Conservation (phyloP, 53 echinoderm and acorn worm species). For the Astropecten irregularis region DNA sequence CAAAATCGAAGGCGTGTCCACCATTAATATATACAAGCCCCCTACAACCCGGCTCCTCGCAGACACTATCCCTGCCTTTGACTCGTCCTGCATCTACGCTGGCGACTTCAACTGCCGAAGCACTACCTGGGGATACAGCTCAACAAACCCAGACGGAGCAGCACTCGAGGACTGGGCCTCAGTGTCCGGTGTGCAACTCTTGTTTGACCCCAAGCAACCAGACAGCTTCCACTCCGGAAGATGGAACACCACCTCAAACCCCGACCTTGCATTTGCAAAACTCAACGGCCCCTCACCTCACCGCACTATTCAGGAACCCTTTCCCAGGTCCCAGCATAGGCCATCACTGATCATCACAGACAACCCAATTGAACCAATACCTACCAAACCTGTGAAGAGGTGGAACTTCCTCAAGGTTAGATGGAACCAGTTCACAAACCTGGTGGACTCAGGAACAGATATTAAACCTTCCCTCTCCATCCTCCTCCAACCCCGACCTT, state of each 20-base stretch:
- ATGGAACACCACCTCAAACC: slow-evolving; percentile 51
- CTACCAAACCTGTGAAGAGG: slow-evolving; percentile 40
- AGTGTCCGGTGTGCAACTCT: slow-evolving; percentile 21
- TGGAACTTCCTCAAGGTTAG: slow-evolving; percentile 51
- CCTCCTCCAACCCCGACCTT: too few relatives aligned
- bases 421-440: slow-evolving; percentile 45
- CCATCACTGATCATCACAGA: slow-evolving; percentile 52
- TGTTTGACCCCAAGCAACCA: slow-evolving; percentile 33
- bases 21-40: slow-evolving; percentile 58
- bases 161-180: slow-evolving; percentile 57
- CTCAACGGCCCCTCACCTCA: too few relatives aligned
- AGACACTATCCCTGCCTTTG: slow-evolving; percentile 41
- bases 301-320: too few relatives aligned
- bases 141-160: slow-evolving; percentile 37
- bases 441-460: slow-evolving; percentile 23
- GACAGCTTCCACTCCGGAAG: slow-evolving; percentile 47
- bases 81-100: background rate
- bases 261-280: slow-evolving; percentile 52
- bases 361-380: slow-evolving; percentile 17
- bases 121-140: slow-evolving; percentile 40
- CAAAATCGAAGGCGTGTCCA: slow-evolving; percentile 38
- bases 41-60: slow-evolving; percentile 18
- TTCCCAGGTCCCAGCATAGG: too few relatives aligned
- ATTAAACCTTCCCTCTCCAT: slow-evolving; percentile 20
- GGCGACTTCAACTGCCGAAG: slow-evolving; percentile 30